Evolutionary conservation across 2,797 vertebrate genomes (phyloP), one percentile per base, ranked within the genome.

Genomic region (Rhyacichthys aspro): DNA sequence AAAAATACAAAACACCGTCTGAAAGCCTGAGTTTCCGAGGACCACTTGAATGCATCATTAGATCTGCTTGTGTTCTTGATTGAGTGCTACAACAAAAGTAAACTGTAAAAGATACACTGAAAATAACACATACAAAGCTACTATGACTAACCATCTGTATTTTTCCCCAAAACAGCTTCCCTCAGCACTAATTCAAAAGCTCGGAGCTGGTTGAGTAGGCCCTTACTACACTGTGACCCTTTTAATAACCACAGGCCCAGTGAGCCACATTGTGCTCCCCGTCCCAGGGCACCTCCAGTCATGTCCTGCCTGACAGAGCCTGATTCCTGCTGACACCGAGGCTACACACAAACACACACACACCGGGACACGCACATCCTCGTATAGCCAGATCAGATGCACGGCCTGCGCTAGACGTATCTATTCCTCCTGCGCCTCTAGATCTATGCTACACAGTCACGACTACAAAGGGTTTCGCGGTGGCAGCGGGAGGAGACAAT

Each of bases 391-490:
- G 55, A 82, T 71, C 58, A 82, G 54, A 84, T 47, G 49, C 60
- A 72, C 56, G 59, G 64, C 63, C 75, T 66, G 38, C 71, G 64
- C 63, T 75, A 84, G 82, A 87, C 67, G 9, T 81, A 88, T 88
- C 86, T 84, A 80, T 86, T 87, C 67, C 82, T 79, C 63, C 61
- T 72, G 76, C 79, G 86, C 85, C 80, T 83, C 81, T 67, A 70
- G 85, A 86, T 83, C 72, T 83, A 66, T 76, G 78, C 72, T 67
- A 81, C 78, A 80, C 78, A 83, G 75, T 86, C 87, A 89, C 82
- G 69, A 86, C 74, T 76, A 82, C 70, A 86, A 79, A 82, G 74
- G 63, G 76, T 68, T 80, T 82, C 57, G 73, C 70, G 59, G 75
- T 67, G 73, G 71, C 72, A 78, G 68, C 47, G 42, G 44, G 46